Evolutionary conservation across 2,113 vertebrate species (phyloP), one percentile per base, ranked within the genome.

Genomic region (Eurypyga helias): DNA sequence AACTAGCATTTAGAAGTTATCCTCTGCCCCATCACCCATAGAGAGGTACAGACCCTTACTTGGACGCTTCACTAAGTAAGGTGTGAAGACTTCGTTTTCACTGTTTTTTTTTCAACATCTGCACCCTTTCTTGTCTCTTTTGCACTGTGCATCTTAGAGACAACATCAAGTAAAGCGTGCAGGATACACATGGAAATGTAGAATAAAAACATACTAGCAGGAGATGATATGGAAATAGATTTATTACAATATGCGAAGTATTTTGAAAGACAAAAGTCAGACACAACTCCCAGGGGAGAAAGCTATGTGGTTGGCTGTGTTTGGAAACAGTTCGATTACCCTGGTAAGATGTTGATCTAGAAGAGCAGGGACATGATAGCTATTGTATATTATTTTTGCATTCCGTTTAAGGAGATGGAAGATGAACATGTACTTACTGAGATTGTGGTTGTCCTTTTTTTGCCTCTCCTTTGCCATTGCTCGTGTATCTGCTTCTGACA

Each of bases 371-470:
- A 69, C 2, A 1, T 78, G 45, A 10, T 60, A 81, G 38, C 25
- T 84, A 66, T 58, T 17, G 34, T 46, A 31, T 58, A 36, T 55
- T 26, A 43, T 17, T 54, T 93, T 66, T 83, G 18, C 52, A 66
- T 79, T 94, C 15, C 7, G 17, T 52, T 52, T 73, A 83, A 89
- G 49, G 33, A 89, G 73, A 83, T 57, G 15, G 31, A 93, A 93
- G 84, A 61, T 51, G 62, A 95, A 94, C 24, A 48, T 77, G 93
- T 98, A 98, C 98, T 99, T 93, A 99, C 99, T 99, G 96, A 99
- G 98, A 92, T 99, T 99, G 93, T 99, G 99, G 97, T 99, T 99
- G 98, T 99, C 99, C 97, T 99, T 99, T 96, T 99, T 99, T 98
- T 99, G 99, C 86, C 99, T 98, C 95, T 99, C 99, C 98, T 99